Percentiles rank a stretch among this genome's conserved stretches.
Conservation (phyloP, 2,888 invertebrate genomes). For the Diadegma fenestrale region DNA sequence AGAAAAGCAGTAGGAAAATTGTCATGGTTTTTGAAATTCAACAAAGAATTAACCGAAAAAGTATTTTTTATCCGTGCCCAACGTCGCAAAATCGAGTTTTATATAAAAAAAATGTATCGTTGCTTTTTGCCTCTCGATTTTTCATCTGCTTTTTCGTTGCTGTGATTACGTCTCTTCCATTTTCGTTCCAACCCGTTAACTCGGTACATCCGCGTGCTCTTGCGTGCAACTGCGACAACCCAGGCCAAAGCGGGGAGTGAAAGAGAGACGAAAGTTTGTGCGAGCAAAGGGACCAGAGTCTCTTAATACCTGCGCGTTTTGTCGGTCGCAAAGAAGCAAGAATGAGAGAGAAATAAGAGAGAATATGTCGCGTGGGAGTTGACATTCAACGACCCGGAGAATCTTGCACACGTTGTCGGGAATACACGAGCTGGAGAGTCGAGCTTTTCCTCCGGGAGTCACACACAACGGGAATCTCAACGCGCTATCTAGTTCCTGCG, state of each 20-base stretch:
- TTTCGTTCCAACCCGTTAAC: slow-evolving; percentile 75
- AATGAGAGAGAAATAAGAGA: slow-evolving; percentile 34
- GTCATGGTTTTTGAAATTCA: too few relatives aligned
- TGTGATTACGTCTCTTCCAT: slow-evolving; percentile 56
- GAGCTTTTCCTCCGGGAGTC: slow-evolving; percentile 59
- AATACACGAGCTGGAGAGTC: slow-evolving; percentile 31
- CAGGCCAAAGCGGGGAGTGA: slow-evolving; percentile 41
- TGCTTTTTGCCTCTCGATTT: slow-evolving; percentile 38
- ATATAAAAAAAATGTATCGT: slow-evolving; percentile 56
- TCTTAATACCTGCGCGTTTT: slow-evolving; percentile 52
- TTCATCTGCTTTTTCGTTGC: slow-evolving; percentile 11
- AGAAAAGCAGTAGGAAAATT: too few relatives aligned
- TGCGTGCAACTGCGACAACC: slow-evolving; percentile 58
- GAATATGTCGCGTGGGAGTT: slow-evolving; percentile 77
- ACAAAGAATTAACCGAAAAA: too few relatives aligned
- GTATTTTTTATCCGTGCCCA: too few relatives aligned
- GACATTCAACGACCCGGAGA: slow-evolving; percentile 79
- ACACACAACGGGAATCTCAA: slow-evolving; percentile 60
- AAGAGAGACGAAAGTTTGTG: slow-evolving; percentile 42
- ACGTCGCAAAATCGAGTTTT: too few relatives aligned
- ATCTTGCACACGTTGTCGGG: slow-evolving; percentile 61
- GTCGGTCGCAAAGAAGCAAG: slow-evolving; percentile 30
- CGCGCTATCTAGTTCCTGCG: slow-evolving; percentile 63
- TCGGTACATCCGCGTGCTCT: slow-evolving; percentile 68
- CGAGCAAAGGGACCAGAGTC: slow-evolving; percentile 39